phyloP scores from a whole-genome alignment of 2,797 vertebrate genomes.

The Diglossa cyanea region DNA sequence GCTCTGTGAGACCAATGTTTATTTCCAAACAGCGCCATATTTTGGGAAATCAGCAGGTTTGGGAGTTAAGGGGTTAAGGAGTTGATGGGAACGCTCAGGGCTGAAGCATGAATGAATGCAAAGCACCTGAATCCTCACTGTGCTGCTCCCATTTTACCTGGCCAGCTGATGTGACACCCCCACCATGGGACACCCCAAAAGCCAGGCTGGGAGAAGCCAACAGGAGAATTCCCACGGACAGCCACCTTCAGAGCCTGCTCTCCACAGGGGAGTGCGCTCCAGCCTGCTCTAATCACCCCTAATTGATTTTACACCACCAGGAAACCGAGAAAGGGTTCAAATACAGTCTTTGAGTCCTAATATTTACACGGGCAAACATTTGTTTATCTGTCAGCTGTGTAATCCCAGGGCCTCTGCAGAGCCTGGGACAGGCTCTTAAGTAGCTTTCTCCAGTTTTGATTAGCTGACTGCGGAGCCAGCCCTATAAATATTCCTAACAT shows the following conservation, averaged over 20 bases:
- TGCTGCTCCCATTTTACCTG: background rate
- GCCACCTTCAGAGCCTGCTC: background rate
- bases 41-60: background rate
- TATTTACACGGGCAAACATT: slow-evolving; percentile 29
- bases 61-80: background rate
- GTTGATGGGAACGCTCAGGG: background rate
- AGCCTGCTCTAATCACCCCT: background rate
- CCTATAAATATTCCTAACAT: slow-evolving; percentile 63
- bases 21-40: accelerated
- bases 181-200: background rate
- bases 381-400: slow-evolving; percentile 43
- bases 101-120: background rate
- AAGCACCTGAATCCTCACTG: accelerated
- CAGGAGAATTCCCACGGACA: background rate
- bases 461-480: background rate
- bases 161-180: background rate
- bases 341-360: background rate
- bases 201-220: background rate
- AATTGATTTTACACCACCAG: slow-evolving; percentile 1
- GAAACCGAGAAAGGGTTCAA: background rate
- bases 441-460: slow-evolving; percentile 28
- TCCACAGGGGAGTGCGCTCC: background rate
- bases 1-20: accelerated
- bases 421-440: slow-evolving; percentile 27
- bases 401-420: slow-evolving; percentile 15